Evolutionary conservation across 2,888 invertebrate species (phyloP), one percentile per base, ranked within the genome.

Genomic region (Ommatoiulus sabulosus): DNA sequence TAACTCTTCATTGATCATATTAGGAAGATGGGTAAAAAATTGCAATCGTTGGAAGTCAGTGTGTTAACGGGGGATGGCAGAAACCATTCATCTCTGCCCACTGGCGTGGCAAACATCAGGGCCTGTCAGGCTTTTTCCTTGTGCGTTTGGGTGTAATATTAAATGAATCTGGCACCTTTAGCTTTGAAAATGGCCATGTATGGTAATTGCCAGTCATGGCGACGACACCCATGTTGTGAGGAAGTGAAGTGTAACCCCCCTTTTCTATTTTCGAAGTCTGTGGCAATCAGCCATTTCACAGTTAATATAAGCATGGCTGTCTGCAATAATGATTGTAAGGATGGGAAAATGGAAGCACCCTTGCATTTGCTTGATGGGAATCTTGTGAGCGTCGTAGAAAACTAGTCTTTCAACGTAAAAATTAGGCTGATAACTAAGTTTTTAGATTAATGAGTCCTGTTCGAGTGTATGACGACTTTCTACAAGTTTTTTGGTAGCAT

Each of bases 201-300:
- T 52, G 46, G 52, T 86, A 86, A 86, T 86, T 86, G 86, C 86
- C 86, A 86, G 86, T 86, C 86, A 86, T 86, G 46, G 46, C 46
- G 52, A 46, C 86, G 52, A 86, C 86, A 86, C 86, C 86, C 46
- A 86, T 86, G 86, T 86, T 86, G 86, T 52, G 86, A 44, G 52
- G 86, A 86, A 86, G 46, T n/a, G 86, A 86, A 86, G 86, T 86
- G 86, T 86, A 52, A 86, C 86, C 86, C 46, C 85, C 86, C 86
- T 86, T 44, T 86, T 86, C 52, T 52, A 20, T 86, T 86, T 86
- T 52, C 46, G 24, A 48, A 46, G 46, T 86, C 86, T 46, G 86
- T 86, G 46, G 86, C 52, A 52, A 48, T 86, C 52, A 48, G 46
- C 52, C 52, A 48, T 86, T 86, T 86, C 52, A 52, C 52, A 86